Evolutionary conservation across 2,797 vertebrate species (phyloP), one percentile per base, ranked within the genome.

Genomic region (Myripristis murdjan): DNA sequence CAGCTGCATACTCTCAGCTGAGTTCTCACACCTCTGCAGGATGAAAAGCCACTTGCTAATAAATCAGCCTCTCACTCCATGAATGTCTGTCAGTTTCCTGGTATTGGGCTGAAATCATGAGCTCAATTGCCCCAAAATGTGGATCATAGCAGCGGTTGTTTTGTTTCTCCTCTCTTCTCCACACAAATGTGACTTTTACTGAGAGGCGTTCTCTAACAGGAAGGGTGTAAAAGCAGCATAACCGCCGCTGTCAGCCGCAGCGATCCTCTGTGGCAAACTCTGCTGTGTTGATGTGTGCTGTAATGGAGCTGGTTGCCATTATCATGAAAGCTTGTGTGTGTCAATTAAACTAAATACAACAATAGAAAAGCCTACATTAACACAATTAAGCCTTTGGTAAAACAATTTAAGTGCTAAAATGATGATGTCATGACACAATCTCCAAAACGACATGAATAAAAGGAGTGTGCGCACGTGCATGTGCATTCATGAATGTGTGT

Each of bases 201-300:
- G 14, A 69, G 20, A 64, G 35, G 37, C 37, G n/a, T 47, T 46
- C 53, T 66, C 15, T 61, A 74, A 66, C 44, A 49, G 33, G 24
- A 61, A 5, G 23, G 56, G 24, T 54, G 54, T 60, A 39, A 57
- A 53, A 46, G 14, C 16, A 0, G 53, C 47, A 9, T 52, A 16
- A 59, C 43, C 23, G 60, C 37, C 70, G 74, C 51, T 70, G 57
- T 73, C 70, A 70, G 67, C 73, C 62, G 86, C 75, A 85, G 87
- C 77, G 73, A 57, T 82, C 68, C 60, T 64, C 37, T 64, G 49
- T 4, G 70, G 77, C 14, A 60, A 55, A 79, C 72, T 70, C 61
- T 62, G 55, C 61, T 26, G 43, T 72, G 64, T 18, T 63, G 53
- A 41, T 75, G 56, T 57, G 16, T 8, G 10, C 26, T n/a, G 16